These are phyloP conservation scores for Dryococelus australis DNA, from an alignment of 2,888 invertebrate genomes.

Conservation along the genomic window DNA sequence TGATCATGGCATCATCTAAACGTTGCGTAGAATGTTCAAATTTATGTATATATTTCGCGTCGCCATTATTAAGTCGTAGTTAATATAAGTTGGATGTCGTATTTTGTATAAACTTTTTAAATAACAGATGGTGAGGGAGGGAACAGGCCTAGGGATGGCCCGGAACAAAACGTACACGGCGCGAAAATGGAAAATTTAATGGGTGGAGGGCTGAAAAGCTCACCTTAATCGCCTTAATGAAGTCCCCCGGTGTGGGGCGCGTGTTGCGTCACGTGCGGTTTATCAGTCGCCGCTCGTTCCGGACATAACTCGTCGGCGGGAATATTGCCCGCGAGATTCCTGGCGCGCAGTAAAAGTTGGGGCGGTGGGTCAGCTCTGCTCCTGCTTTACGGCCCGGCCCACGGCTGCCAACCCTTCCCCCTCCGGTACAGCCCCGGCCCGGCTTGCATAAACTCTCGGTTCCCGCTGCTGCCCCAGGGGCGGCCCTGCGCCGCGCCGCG, in stretches of 20 bases:
- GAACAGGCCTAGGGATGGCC: no score
- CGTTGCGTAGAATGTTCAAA: no score
- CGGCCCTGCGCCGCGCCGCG: background rate
- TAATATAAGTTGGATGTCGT: no score
- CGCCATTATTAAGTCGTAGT: no score
- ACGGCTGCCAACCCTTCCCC: background rate
- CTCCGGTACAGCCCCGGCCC: background rate
- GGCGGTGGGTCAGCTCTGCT: background rate
- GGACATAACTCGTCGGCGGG: background rate
- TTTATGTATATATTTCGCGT: no score
- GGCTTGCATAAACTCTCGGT: no score
- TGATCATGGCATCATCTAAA: no score
- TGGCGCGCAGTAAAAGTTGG: background rate
- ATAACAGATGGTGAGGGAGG: no score
- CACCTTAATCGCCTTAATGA: background rate
- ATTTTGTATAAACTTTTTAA: no score
- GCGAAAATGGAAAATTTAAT: background rate
- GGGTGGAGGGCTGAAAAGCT: background rate
- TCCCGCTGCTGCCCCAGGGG: background rate
- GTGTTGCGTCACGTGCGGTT: background rate
- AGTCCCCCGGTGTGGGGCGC: background rate
- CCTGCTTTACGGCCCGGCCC: background rate
- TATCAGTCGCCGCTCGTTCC: background rate
- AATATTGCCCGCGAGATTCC: conserved; percentile 16
- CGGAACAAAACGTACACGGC: background rate